A percentile compares a stretch with the other conserved stretches of the same genome.
Conservation (phyloP, 1,140 invertebrate species). For the Drosophila jambulina region DNA sequence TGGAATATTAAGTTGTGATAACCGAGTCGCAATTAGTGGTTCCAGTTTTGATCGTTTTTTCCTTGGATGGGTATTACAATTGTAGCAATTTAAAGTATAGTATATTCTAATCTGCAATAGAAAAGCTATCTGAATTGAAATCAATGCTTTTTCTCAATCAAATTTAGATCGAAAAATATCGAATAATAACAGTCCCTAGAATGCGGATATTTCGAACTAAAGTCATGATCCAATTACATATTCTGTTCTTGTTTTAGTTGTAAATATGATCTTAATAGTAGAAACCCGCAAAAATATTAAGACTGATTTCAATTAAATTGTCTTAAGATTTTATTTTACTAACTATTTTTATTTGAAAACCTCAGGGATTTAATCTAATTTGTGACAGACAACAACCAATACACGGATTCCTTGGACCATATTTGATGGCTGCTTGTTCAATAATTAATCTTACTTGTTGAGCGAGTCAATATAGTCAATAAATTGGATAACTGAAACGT, state of each 20-base stretch:
- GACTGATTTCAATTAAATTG: too few species aligned
- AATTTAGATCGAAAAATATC: background rate
- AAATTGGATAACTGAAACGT: background rate
- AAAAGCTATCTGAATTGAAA: too few species aligned
- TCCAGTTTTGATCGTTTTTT: too few species aligned
- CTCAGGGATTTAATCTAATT: background rate
- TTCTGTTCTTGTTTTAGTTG: too few species aligned
- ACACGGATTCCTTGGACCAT: constrained; percentile 3
- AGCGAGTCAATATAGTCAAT: background rate
- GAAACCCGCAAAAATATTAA: too few species aligned
- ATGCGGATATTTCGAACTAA: background rate
- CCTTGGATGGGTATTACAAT: too few species aligned
- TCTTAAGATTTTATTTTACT: too few species aligned
- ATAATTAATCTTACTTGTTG: background rate
- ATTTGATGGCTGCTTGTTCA: background rate
- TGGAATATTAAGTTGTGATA: background rate
- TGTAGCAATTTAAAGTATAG: too few species aligned
- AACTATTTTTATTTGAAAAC: too few species aligned
- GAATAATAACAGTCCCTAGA: background rate
- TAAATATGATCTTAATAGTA: too few species aligned
- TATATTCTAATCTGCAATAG: too few species aligned
- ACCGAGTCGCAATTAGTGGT: background rate
- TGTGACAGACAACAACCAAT: background rate
- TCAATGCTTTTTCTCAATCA: background rate
- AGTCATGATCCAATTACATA: too few species aligned